These are phyloP conservation scores for Lasioglossum lativentre DNA, from an alignment of 2,888 invertebrate genomes.

Conservation along the genomic window DNA sequence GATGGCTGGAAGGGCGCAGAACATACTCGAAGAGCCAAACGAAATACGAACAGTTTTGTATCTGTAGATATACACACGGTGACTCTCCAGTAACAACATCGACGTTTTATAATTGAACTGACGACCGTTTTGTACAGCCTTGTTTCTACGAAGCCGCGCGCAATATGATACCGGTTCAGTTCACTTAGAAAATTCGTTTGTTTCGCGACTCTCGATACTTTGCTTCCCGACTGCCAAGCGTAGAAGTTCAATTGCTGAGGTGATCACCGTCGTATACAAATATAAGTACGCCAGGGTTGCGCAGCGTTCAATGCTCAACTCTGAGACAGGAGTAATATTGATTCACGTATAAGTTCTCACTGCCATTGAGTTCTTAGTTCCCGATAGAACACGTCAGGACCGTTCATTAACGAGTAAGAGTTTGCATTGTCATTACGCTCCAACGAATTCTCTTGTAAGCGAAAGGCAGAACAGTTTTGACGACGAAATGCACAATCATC, in stretches of 20 bases:
- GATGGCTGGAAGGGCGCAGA: slow-evolving; percentile 8
- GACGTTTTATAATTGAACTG: slow-evolving; percentile 71
- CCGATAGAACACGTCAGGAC: not conserved
- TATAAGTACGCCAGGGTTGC: slow-evolving; percentile 13
- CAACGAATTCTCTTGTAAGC: slow-evolving; percentile 4
- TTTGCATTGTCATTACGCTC: slow-evolving; percentile 17
- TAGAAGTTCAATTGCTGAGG: not conserved
- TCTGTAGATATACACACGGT: slow-evolving; percentile 50
- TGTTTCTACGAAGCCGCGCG: slow-evolving; percentile 50
- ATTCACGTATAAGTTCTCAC: slow-evolving; percentile 69
- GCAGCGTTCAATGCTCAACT: not conserved
- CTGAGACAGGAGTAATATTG: slow-evolving; percentile 27
- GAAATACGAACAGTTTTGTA: slow-evolving; percentile 61
- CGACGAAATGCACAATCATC: slow-evolving; percentile 11
- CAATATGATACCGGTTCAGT: not conserved
- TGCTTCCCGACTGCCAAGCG: slow-evolving; percentile 23
- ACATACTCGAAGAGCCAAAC: slow-evolving; percentile 26
- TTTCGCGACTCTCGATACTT: not conserved
- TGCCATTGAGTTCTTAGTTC: slow-evolving; percentile 64
- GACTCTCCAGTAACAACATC: slow-evolving; percentile 46
- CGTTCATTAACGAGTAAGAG: not conserved
- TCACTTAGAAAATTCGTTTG: not conserved
- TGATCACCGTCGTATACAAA: slow-evolving; percentile 26
- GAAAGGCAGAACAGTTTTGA: not conserved
- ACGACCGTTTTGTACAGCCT: slow-evolving; percentile 74